These are phyloP conservation scores for Sphenodon punctatus DNA, from an alignment of 2,797 vertebrate species.

Conservation along the genomic window DNA sequence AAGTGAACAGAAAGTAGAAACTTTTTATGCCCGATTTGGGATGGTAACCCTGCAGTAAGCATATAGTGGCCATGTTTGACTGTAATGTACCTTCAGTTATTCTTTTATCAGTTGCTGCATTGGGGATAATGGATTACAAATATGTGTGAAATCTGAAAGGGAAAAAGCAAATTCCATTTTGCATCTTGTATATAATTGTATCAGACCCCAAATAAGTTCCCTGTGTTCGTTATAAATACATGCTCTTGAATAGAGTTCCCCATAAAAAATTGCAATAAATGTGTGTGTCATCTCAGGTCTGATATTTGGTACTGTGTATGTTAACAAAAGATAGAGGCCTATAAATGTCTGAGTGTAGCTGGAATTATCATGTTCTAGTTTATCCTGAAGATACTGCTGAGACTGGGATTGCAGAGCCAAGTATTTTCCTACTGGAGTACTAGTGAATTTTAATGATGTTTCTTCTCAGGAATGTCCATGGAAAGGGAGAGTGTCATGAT, in stretches of 20 bases:
- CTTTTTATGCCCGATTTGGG: not conserved
- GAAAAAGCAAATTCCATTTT: not conserved
- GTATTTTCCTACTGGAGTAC: not conserved
- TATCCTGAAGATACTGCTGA: not conserved
- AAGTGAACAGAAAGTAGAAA: not conserved
- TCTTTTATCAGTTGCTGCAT: not conserved
- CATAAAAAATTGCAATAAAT: not conserved
- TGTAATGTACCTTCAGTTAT: not conserved
- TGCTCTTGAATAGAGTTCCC: not conserved
- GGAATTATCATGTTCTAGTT: not conserved
- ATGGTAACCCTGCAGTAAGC: not conserved
- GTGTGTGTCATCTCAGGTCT: not conserved
- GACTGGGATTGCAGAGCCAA: not conserved
- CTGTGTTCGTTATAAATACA: not conserved
- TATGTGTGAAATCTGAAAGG: not conserved
- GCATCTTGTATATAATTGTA: not conserved
- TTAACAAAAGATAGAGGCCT: not conserved
- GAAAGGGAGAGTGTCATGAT: not conserved
- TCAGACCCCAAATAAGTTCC: not conserved
- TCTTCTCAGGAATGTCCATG: not conserved
- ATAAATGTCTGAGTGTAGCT: not conserved
- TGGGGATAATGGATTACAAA: not conserved
- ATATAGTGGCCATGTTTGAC: not conserved
- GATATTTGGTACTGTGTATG: not conserved
- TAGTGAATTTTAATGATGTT: not conserved